Percentiles rank a stretch among this genome's conserved stretches.
Conservation (phyloP, 2,797 vertebrate species). For the Silurus lanzhouensis region DNA sequence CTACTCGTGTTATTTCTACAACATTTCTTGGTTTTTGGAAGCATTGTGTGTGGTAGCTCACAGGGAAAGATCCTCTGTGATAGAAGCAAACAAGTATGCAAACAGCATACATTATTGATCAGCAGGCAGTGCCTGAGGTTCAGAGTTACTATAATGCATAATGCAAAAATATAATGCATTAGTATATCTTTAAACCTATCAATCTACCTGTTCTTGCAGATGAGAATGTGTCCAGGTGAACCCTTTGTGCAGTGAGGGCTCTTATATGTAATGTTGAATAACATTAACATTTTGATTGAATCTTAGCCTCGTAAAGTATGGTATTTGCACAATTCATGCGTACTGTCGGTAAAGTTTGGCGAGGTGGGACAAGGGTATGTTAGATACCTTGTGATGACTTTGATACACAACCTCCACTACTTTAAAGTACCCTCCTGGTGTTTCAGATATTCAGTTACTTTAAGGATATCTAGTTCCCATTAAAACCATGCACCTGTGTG, state of each 20-base stretch:
- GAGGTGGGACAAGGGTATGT: background rate
- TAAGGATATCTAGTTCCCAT: too few relatives aligned
- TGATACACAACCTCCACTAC: background rate
- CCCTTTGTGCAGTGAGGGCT: background rate
- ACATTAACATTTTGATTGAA: constrained; percentile 16
- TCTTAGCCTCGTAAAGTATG: background rate
- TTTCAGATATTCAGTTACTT: background rate
- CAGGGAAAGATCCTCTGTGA: too few relatives aligned
- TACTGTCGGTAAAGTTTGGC: background rate
- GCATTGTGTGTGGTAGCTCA: background rate
- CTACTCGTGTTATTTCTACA: background rate
- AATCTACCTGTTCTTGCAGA: background rate
- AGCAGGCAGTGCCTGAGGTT: background rate
- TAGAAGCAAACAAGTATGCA: background rate
- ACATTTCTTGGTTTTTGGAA: background rate
- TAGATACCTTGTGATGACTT: constrained; percentile 11
- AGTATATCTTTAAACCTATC: background rate
- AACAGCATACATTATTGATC: background rate
- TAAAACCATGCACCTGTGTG: too few relatives aligned
- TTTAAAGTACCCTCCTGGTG: background rate
- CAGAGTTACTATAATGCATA: too few relatives aligned
- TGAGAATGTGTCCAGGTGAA: background rate
- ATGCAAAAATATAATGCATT: background rate
- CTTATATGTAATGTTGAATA: background rate
- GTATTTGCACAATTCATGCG: background rate